Evolutionary conservation across 2,113 vertebrate genomes (phyloP).

Genomic region (Jacana jacana): DNA sequence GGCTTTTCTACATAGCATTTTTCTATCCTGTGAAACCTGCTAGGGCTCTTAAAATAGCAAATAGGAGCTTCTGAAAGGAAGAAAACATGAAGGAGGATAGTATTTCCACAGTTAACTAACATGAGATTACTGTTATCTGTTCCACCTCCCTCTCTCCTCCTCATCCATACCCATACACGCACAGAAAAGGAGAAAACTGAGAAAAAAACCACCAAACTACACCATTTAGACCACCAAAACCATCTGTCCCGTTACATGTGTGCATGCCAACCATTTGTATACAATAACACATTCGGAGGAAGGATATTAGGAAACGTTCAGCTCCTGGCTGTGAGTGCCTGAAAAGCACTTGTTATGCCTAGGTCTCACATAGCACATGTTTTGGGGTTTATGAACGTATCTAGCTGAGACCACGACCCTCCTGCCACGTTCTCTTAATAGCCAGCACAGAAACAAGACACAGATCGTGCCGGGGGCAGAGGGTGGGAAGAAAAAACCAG

Average conservation of each 20-base stretch:
- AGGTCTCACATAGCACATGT: background rate
- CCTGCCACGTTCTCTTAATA: background rate
- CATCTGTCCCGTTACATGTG: background rate
- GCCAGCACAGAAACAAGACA: background rate
- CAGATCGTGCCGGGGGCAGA: background rate
- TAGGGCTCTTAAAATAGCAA: background rate
- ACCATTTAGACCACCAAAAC: background rate
- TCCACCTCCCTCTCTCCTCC: background rate
- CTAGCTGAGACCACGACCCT: background rate
- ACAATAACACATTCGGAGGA: background rate
- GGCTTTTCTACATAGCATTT: background rate
- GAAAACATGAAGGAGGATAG: background rate
- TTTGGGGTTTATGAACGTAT: background rate
- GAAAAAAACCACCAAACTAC: too few relatives aligned
- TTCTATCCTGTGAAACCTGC: background rate
- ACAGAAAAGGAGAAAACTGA: background rate
- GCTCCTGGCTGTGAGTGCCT: background rate
- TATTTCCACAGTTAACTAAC: background rate
- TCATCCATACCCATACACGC: accelerated
- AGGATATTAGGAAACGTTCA: background rate
- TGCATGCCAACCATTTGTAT: background rate
- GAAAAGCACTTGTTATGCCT: background rate
- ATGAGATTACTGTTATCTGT: accelerated
- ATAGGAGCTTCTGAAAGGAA: background rate
- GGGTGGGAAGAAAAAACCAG: background rate